Evolutionary conservation across 1,140 invertebrate genomes (phyloP).

Genomic region (Carposina sasakii): DNA sequence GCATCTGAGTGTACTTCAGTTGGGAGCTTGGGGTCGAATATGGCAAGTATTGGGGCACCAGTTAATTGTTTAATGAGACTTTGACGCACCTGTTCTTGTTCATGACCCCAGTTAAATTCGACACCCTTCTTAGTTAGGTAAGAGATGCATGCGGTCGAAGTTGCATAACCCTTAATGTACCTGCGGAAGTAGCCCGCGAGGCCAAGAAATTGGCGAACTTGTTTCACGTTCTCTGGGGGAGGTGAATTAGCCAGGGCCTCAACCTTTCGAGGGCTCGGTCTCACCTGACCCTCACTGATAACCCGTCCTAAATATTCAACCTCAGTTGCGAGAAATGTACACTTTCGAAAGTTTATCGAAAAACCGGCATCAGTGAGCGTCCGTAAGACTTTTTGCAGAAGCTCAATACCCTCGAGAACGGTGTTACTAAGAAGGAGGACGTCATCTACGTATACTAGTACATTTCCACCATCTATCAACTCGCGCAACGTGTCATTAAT

Average conservation of each 20-base stretch:
- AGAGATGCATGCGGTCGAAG: conserved; percentile 24
- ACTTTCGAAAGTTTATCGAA: conserved; percentile 11
- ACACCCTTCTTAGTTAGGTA: conserved; percentile 23
- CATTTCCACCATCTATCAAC: not conserved
- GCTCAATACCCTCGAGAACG: not conserved
- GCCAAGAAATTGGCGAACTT: conserved; percentile 37
- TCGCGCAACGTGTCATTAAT: not conserved
- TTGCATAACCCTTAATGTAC: conserved; percentile 33
- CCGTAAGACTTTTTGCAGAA: not conserved
- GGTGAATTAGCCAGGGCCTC: conserved; percentile 35
- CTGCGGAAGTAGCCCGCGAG: conserved; percentile 38
- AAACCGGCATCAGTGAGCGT: conserved; percentile 11
- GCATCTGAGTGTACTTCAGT: conserved; percentile 44
- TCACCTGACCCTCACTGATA: conserved; percentile 28
- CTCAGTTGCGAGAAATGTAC: conserved; percentile 13
- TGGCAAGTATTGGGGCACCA: conserved; percentile 20
- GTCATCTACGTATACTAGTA: conserved; percentile 12
- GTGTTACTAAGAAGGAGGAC: conserved; percentile 11
- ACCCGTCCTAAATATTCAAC: conserved; percentile 28
- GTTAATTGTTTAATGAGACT: conserved; percentile 12
- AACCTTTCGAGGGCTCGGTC: conserved; percentile 33
- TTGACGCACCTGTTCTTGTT: not conserved
- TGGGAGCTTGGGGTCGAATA: conserved; percentile 27
- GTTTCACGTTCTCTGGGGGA: conserved; percentile 28
- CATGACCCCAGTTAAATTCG: conserved; percentile 1